These are phyloP conservation scores for Drosophila albomicans DNA, from an alignment of 1,140 invertebrate species.

Conservation along the genomic window DNA sequence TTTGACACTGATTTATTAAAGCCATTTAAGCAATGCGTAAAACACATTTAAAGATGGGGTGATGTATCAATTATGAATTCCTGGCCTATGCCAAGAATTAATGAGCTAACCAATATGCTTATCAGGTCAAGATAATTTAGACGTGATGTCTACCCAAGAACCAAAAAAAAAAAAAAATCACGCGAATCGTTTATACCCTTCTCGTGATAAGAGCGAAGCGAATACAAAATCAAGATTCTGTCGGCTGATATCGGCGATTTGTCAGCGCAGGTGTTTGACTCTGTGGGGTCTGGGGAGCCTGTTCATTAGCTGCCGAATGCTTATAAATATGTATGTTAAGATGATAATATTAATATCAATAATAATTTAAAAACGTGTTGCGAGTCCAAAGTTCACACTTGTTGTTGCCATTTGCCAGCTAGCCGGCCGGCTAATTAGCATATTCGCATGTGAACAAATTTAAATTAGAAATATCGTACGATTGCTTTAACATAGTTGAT, in stretches of 20 bases:
- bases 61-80: conserved; percentile 34
- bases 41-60: background rate
- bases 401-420: conserved; percentile 61
- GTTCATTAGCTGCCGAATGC: conserved; percentile 35
- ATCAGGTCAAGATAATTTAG: conserved; percentile 33
- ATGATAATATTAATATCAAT: conserved; percentile 51
- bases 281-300: conserved; percentile 7
- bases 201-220: background rate
- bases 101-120: conserved; percentile 19
- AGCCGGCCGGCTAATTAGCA: conserved; percentile 53
- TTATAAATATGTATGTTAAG: conserved; percentile 55
- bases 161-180: background rate
- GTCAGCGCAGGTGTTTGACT: conserved; percentile 19
- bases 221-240: background rate
- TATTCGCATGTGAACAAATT: conserved; percentile 29
- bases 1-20: too few species aligned
- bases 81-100: conserved; percentile 32
- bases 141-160: conserved; percentile 30
- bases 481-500: background rate
- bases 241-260: background rate
- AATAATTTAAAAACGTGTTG: conserved; percentile 59
- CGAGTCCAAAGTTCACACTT: conserved; percentile 40
- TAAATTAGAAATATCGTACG: conserved; percentile 33
- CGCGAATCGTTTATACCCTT: background rate
- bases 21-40: too few species aligned